phyloP scores from a whole-genome alignment of 2,888 invertebrate genomes.

The Eristalinus sepulchralis region DNA sequence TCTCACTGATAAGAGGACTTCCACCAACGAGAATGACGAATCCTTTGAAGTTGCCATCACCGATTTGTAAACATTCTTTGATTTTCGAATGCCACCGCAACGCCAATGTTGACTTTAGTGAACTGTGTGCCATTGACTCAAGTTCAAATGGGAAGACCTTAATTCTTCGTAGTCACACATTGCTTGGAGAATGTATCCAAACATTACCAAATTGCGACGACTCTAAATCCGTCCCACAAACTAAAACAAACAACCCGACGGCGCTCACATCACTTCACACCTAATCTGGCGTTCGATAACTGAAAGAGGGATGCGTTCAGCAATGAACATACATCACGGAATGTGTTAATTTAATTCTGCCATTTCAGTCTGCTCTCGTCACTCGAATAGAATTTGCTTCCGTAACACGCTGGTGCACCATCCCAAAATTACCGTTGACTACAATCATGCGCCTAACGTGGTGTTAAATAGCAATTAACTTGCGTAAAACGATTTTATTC shows the following conservation, averaged over 20 bases:
- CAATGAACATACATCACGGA: not conserved
- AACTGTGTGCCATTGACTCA: too few relatives aligned
- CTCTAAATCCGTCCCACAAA: not conserved
- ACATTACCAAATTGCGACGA: too few relatives aligned
- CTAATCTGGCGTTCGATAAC: not conserved
- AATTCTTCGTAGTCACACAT: too few relatives aligned
- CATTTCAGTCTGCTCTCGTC: not conserved
- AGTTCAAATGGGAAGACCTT: too few relatives aligned
- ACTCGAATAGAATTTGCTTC: not conserved
- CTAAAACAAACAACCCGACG: not conserved
- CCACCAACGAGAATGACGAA: too few relatives aligned
- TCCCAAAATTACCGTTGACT: not conserved
- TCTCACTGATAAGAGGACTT: too few relatives aligned
- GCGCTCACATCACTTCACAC: not conserved
- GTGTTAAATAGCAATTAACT: conserved; percentile 44
- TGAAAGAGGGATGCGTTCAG: not conserved
- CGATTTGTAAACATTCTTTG: too few relatives aligned
- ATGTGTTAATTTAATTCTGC: not conserved
- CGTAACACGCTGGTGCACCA: not conserved
- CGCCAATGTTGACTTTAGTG: too few relatives aligned
- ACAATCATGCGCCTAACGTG: conserved; percentile 27
- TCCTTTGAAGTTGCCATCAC: too few relatives aligned
- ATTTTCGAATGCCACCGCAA: too few relatives aligned
- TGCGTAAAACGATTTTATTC: conserved; percentile 16
- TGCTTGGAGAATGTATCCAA: too few relatives aligned